These are phyloP conservation scores for Lithodes maja DNA, from an alignment of 2,888 invertebrate species.

Conservation along the genomic window DNA sequence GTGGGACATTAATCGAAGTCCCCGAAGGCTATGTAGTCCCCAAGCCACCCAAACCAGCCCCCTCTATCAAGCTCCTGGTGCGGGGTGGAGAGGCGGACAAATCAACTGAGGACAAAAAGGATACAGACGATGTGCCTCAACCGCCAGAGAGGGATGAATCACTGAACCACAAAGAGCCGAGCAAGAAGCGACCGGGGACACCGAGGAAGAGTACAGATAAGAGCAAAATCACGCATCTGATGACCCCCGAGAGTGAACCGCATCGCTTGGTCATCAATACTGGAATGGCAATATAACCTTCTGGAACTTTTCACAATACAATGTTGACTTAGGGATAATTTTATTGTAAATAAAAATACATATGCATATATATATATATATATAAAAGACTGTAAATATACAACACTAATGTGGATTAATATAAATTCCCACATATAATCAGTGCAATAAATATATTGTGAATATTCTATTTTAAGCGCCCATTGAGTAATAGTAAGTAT, in stretches of 20 bases:
- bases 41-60: conserved; percentile 51
- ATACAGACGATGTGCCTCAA: background rate
- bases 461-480: no score
- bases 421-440: no score
- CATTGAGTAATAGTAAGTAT: no score
- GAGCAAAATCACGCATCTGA: conserved; percentile 24
- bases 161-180: background rate
- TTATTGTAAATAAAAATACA: no score
- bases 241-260: conserved; percentile 2
- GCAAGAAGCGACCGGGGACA: background rate
- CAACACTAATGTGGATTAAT: no score
- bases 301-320: background rate
- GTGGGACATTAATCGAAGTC: conserved; percentile 64
- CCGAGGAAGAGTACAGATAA: background rate
- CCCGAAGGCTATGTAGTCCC: conserved; percentile 67
- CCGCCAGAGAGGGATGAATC: background rate
- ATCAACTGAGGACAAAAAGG: background rate
- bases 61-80: conserved; percentile 50
- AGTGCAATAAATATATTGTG: no score
- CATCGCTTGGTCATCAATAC: conserved; percentile 44
- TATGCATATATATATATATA: no score
- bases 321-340: no score
- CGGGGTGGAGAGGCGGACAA: conserved; percentile 27
- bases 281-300: conserved; percentile 25
- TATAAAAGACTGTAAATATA: no score